Percentiles rank a stretch among this genome's conserved stretches.
These are phyloP conservation scores for Machimus atricapillus DNA, from an alignment of 2,888 invertebrate species.

Conservation along the genomic window DNA sequence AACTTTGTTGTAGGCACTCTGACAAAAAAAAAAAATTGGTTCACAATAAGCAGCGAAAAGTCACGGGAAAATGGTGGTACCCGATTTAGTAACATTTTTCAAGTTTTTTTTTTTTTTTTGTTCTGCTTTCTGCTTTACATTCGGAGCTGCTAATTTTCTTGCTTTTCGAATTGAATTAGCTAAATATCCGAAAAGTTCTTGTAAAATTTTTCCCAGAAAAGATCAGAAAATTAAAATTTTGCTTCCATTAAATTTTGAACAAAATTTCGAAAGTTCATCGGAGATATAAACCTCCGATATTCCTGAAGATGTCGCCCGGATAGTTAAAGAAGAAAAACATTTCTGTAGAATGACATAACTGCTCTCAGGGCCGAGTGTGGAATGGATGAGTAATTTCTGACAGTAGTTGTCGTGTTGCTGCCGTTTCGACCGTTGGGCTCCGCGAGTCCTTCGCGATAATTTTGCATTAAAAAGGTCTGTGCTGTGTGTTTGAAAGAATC, in stretches of 20 bases:
- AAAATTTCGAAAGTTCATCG: neutral
- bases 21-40: neutral
- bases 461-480: neutral
- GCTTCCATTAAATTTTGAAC: no score
- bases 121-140: no score
- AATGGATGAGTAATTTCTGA: conserved; percentile 32
- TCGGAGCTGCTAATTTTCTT: no score
- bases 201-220: neutral
- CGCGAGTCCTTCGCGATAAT: neutral
- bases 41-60: neutral
- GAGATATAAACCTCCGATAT: neutral
- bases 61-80: no score
- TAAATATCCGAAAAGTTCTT: neutral
- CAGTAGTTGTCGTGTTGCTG: conserved; percentile 36
- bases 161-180: no score
- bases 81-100: no score
- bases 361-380: neutral
- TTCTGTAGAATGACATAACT: neutral
- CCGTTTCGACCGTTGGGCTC: neutral
- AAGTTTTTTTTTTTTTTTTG: no score
- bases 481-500: neutral
- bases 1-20: neutral
- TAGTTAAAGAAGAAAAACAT: neutral
- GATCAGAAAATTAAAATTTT: neutral
- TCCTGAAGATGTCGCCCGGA: neutral